Conservation (phyloP, 2,797 vertebrate species). For the Cyclura pinguis region DNA sequence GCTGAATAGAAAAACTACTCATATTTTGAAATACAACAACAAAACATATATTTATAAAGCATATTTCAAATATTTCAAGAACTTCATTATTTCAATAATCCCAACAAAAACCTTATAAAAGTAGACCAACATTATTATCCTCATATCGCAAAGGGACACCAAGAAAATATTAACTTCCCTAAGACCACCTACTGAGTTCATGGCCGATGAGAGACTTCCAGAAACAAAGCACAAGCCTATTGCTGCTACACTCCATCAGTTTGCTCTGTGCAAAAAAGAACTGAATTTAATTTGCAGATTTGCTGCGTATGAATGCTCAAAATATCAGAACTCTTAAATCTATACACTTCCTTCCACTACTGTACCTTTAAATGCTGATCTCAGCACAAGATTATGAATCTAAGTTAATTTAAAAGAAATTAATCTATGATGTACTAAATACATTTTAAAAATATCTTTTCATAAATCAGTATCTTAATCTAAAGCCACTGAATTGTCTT, state of each 20-base stretch:
- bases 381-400: not conserved
- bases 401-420: not conserved
- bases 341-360: not conserved
- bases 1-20: not conserved
- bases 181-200: conserved; percentile 9
- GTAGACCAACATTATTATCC: not conserved
- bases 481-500: conserved; percentile 69
- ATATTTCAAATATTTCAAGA: not conserved
- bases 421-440: not conserved
- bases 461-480: conserved; percentile 70
- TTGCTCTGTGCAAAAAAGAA: not conserved
- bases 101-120: conserved; percentile 18
- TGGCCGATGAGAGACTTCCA: not conserved
- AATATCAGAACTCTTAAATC: not conserved
- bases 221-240: not conserved
- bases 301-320: not conserved
- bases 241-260: not conserved
- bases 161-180: not conserved
- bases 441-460: conserved; percentile 74
- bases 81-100: not conserved
- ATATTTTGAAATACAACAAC: not conserved
- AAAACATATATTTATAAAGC: not conserved
- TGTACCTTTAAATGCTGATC: not conserved
- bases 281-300: not conserved
- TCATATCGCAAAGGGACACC: not conserved